Percentiles rank a stretch among this genome's conserved stretches.
Evolutionary conservation across 2,797 vertebrate genomes (phyloP).

Genomic region (Meriones psammophilus): DNA sequence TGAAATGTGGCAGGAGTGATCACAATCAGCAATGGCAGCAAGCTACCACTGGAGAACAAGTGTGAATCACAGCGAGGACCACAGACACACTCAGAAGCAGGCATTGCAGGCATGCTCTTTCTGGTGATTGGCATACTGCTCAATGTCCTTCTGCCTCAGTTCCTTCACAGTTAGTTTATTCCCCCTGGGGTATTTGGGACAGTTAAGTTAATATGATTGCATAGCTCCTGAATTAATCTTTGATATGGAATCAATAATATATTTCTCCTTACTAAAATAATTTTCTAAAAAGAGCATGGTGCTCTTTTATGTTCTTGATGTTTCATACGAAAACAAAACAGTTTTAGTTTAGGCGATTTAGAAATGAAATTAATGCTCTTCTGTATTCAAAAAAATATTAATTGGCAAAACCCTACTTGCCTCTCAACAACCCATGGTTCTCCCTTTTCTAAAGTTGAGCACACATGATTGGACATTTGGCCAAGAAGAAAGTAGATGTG

Average conservation of each 20-base stretch:
- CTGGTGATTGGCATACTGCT: not conserved
- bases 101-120: not conserved
- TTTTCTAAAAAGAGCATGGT: not conserved
- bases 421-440: not conserved
- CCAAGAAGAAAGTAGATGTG: too few relatives aligned
- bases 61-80: rapidly evolving
- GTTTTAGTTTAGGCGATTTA: not conserved
- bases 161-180: not conserved
- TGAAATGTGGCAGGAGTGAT: not conserved
- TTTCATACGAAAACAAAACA: not conserved
- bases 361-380: not conserved
- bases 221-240: not conserved
- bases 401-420: not conserved
- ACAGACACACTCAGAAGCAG: not conserved
- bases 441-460: not conserved
- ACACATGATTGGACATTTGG: not conserved
- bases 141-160: not conserved
- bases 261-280: not conserved
- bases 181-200: not conserved
- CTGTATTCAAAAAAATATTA: not conserved
- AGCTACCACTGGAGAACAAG: not conserved
- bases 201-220: not conserved
- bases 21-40: not conserved
- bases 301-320: not conserved
- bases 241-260: not conserved